Evolutionary conservation across 2,113 vertebrate genomes (phyloP).

Genomic region (Oceanodroma tethys): DNA sequence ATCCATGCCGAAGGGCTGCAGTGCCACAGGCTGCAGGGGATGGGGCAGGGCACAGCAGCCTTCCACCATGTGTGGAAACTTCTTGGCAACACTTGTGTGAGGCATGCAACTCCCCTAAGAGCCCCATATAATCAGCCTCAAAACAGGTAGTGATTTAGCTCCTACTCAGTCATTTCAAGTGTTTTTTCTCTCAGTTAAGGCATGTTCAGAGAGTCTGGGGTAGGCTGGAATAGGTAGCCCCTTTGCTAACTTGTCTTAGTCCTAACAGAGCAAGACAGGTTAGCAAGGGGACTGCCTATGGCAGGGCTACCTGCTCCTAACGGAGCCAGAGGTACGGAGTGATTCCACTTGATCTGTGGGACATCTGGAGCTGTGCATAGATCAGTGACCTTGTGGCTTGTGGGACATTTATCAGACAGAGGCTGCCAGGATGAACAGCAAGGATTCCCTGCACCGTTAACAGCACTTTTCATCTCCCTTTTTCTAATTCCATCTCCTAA

Average conservation of each 20-base stretch:
- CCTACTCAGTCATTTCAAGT: neutral
- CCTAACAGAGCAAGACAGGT: neutral
- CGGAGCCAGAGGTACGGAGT: fast-evolving
- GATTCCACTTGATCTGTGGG: neutral
- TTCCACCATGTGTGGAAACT: neutral
- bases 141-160: neutral
- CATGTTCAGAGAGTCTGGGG: neutral
- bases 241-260: neutral
- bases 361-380: neutral
- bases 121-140: neutral
- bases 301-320: neutral
- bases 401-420: neutral
- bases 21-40: neutral
- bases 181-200: neutral
- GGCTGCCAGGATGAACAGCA: neutral
- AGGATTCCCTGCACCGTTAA: neutral
- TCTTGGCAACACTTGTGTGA: neutral
- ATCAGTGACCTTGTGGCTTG: neutral
- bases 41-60: neutral
- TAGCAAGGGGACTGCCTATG: neutral
- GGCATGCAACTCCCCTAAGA: neutral
- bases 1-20: neutral
- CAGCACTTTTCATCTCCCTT: neutral
- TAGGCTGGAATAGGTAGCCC: neutral
- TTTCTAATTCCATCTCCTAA: neutral